Base-by-base conservation (phyloP, 2,888 invertebrate species). In the Congeria kusceri region DNA sequence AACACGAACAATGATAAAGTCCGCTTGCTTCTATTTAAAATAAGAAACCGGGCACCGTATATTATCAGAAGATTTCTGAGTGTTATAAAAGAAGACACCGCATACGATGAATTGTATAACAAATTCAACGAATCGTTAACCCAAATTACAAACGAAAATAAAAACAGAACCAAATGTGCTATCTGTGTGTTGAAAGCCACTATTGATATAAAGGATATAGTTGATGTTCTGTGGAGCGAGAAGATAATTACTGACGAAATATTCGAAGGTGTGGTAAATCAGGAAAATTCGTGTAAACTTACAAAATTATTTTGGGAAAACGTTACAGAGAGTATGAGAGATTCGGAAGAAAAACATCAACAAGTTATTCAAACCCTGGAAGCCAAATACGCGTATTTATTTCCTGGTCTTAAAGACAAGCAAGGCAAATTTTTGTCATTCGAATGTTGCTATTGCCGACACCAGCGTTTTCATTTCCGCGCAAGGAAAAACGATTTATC, bases 141-240 rank as follows among this genome's bases (percentile, higher is more conserved):
- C 25, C 29, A 68, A 15, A 70, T 61, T 29, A 39, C 25, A 25
- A 70, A 70, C 15, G 63, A 49, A 18, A 69, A 28, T 32, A 61
- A 70, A 53, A n/a, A 23, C 25, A 53, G 9, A 18, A 15, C 7
- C 20, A 49, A 32, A 15, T 70, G 70, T 56, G 20, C 47, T 13
- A 63, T 29, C 25, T 70, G 70, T 32, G 18, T 63, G 20, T 62
- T 70, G 20, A 53, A 25, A 11, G 25, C 53, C 13, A 20, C 20
- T 15, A 20, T 53, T 20, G 53, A 53, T 25, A 25, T 53, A 53
- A 53, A 20, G n/a, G 53, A 53, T 53, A 25, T 53, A 25, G 53
- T 20, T 53, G 7, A 53, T 9, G 11, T 18, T 15, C 53, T 53
- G 23, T 53, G 53, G 53, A 53, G 25, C 20, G 25, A 53, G 23